Evolutionary conservation across 2,888 invertebrate genomes (phyloP).

Genomic region (Byasa hedistus): DNA sequence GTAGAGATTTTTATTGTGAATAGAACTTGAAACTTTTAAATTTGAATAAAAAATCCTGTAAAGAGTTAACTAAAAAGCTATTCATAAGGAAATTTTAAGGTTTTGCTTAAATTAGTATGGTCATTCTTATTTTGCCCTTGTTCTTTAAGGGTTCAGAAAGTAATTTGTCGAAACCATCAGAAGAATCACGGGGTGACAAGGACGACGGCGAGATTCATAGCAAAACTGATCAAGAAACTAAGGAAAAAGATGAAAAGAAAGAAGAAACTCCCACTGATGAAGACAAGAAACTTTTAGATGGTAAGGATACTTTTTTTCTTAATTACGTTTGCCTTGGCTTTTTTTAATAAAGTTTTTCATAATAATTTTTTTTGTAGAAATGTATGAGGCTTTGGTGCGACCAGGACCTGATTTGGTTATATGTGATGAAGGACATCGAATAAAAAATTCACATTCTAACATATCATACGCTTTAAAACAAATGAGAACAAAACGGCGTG

Average conservation of each 20-base stretch:
- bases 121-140: background rate
- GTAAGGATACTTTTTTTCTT: constrained; percentile 50
- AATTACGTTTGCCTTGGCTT: background rate
- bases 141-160: constrained; percentile 46
- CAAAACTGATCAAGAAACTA: constrained; percentile 73
- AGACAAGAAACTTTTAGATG: constrained; percentile 87
- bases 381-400: constrained; percentile 90
- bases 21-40: background rate
- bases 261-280: constrained; percentile 75
- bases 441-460: constrained; percentile 98
- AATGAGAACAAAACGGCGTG: constrained; percentile 94
- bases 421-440: constrained; percentile 98
- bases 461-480: constrained; percentile 97
- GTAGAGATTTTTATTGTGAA: too few species aligned
- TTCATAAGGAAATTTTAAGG: background rate
- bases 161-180: constrained; percentile 55
- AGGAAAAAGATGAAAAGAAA: constrained; percentile 69
- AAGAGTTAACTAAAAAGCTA: background rate
- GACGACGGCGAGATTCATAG: constrained; percentile 63
- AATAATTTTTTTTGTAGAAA: constrained; percentile 75
- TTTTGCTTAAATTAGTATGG: background rate
- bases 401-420: constrained; percentile 97
- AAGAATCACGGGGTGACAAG: constrained; percentile 56
- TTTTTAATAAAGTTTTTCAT: background rate
- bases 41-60: background rate